Base-by-base conservation (phyloP, 2,113 vertebrate species). In the Chlamydotis undulata region DNA sequence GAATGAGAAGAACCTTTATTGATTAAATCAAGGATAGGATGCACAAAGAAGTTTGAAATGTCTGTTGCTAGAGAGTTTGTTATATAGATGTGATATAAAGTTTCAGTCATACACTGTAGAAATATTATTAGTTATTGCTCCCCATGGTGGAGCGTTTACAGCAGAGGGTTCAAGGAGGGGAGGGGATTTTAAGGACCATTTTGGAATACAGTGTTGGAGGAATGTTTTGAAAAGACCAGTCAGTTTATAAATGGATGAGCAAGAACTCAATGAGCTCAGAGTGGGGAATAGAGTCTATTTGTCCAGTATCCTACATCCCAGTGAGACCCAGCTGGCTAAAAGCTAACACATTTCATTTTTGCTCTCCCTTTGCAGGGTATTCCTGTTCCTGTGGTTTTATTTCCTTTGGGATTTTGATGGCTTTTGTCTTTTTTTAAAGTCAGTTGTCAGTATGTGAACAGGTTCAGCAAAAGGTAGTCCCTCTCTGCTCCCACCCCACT, bases 401-500 rank as follows among this genome's bases (percentile, higher is more conserved):
- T 80, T 93, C 55, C 5, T 70, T 26, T 45, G 22, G 4, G 8
- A 2, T 13, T 68, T 84, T 68, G 45, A 26, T 65, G 81, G 23
- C 39, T 63, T 81, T 55, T 50, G 19, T 3, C 17, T 39, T 78
- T 70, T 78, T 68, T 56, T 39, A 1, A 73, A 71, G 49, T 67
- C 56, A 31, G 2, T 52, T 87, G 23, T 84, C 53, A 73, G 39
- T 60, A 3, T 52, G 21, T 28, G 24, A 79, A 73, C 19, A 37
- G 37, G 8, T 76, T 75, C n/a, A 67, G 12, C 22, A 60, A 35
- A 74, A 83, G 13, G 2, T 14, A 26, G 57, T 12, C 25, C 22
- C 13, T 56, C 13, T 71, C 26, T 28, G 17, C 31, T 28, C 6
- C 9, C 4, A 1, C 5, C 3, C 4, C 7, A 11, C 19, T 10